Evolutionary conservation across 2,113 vertebrate species (phyloP).

Genomic region (Grammomys surdaster): DNA sequence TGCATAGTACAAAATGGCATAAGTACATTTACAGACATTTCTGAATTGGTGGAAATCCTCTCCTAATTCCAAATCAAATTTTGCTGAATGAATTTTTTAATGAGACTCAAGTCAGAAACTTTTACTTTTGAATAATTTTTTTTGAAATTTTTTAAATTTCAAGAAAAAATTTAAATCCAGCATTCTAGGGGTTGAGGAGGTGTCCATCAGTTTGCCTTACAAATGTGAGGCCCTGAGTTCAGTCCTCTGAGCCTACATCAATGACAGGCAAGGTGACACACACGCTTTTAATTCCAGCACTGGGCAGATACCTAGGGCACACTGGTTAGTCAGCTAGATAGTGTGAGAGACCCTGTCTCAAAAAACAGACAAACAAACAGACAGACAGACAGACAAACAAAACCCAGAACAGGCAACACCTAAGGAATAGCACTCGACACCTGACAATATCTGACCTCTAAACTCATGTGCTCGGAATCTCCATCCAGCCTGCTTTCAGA

Average conservation of each 20-base stretch:
- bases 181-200: not conserved
- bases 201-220: no score
- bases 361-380: no score
- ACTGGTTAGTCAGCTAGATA: not conserved
- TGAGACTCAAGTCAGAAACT: not conserved
- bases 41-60: not conserved
- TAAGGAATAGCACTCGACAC: not conserved
- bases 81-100: not conserved
- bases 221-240: no score
- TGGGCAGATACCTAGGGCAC: not conserved
- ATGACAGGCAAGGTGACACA: no score
- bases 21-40: not conserved
- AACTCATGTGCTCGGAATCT: not conserved
- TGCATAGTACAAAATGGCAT: not conserved
- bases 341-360: not conserved
- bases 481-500: not conserved
- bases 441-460: not conserved
- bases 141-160: not conserved
- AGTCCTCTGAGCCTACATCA: no score
- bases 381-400: no score
- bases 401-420: not conserved
- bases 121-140: not conserved
- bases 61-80: not conserved
- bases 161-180: not conserved
- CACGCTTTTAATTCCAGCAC: not conserved